Evolutionary conservation across 1,140 invertebrate genomes (phyloP), one percentile per base, ranked within the genome.

Genomic region (Brachionus plicatilis): DNA sequence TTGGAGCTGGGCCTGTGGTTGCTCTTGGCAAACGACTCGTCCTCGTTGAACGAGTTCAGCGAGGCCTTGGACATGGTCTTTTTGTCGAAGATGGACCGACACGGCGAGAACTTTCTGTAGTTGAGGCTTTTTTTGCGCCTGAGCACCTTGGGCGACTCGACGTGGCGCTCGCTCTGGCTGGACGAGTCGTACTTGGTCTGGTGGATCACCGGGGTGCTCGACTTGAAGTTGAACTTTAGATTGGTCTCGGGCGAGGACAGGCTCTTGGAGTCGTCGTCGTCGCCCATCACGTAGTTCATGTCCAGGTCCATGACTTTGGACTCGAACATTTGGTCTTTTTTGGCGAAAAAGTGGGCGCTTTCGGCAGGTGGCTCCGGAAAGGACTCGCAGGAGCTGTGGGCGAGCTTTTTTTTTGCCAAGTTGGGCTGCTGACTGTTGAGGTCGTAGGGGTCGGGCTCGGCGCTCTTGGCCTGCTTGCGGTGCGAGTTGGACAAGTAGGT

Each of bases 241-340:
- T 50, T 47, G 1, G 72, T 29, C 41, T 76, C 72, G 2, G 72
- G 72, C 5, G 72, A 76, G 7, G 72, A 76, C 9, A 76, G 24
- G 9, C 45, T 27, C 9, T 50, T 47, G 3, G 43, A 43, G 14
- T 24, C 33, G 17, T 50, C 24, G 6, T 37, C 47, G 20, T 50
- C 45, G 9, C 47, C 47, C 1, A 76, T 29, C 20, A 76, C 47
- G 27, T 76, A 76, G 27, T 76, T 72, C 68, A 72, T 72, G 68
- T 72, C 68, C 12, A 72, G 24, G 37, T 72, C 68, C 68, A 72
- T 72, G 0, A 72, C 68, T 9, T 72, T 76, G 8, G 72, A 76
- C 43, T 76, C 72, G n/a, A 76, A 76, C 20, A 76, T 47, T 47
- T 76, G 72, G 43, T 76, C 72, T 12, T 76, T 76, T 76, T 76